A percentile compares a stretch with the other conserved stretches of the same genome.
phyloP scores from a whole-genome alignment of 2,797 vertebrate genomes.

The Pangasius djambal region DNA sequence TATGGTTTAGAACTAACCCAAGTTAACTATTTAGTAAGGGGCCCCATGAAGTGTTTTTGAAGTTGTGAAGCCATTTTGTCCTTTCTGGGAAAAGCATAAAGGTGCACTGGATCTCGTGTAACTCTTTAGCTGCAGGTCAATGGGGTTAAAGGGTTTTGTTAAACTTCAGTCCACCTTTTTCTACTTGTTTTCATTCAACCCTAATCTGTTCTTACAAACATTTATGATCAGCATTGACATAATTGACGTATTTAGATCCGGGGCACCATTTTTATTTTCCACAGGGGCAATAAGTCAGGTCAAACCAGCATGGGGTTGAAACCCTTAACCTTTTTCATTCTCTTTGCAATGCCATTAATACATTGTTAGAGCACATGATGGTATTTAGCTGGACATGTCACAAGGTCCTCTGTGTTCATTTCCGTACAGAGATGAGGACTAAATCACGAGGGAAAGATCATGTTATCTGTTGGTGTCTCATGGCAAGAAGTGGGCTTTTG shows the following conservation, averaged over 20 bases:
- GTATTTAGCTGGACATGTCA: constrained; percentile 63
- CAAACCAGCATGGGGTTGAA: constrained; percentile 36
- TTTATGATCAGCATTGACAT: constrained; percentile 22
- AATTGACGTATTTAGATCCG: constrained; percentile 14
- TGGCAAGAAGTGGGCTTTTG: constrained; percentile 74
- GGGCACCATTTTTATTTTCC: constrained; percentile 32
- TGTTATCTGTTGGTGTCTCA: constrained; percentile 73
- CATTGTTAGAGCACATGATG: constrained; percentile 60
- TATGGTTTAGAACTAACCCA: constrained; percentile 16
- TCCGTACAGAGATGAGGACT: constrained; percentile 66
- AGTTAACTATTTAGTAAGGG: constrained; percentile 29
- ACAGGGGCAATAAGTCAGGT: constrained; percentile 48
- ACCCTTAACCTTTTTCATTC: neutral
- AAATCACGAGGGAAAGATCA: constrained; percentile 70
- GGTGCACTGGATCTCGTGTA: neutral
- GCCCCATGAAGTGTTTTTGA: constrained; percentile 7
- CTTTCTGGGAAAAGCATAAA: constrained; percentile 24
- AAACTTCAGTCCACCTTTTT: neutral
- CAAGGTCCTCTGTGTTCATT: constrained; percentile 66
- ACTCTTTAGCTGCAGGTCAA: neutral
- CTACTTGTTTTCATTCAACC: neutral
- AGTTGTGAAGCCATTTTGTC: neutral
- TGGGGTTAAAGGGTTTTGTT: neutral
- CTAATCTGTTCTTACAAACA: neutral
- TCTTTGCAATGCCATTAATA: constrained; percentile 51